A percentile compares a stretch with the other conserved stretches of the same genome.
These are phyloP conservation scores for Rhagoletis zephyria DNA, from an alignment of 1,140 invertebrate species.

Conservation along the genomic window DNA sequence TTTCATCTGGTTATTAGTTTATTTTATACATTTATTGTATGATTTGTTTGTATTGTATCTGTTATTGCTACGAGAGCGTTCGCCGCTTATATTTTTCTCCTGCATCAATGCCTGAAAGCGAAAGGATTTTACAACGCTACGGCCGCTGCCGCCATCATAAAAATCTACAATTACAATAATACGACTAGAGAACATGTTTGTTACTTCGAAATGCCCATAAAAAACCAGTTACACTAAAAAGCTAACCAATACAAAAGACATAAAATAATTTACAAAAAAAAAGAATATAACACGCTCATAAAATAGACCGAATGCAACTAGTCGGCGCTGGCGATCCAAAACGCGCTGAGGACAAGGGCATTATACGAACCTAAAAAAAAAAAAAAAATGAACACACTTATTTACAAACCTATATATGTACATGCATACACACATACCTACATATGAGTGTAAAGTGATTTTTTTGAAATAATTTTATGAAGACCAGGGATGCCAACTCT, in stretches of 20 bases:
- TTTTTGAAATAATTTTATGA: too few species aligned
- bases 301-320: conserved; percentile 23
- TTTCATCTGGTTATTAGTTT: conserved; percentile 45
- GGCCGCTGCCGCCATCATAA: not conserved
- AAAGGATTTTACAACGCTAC: conserved; percentile 55
- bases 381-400: not conserved
- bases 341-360: conserved; percentile 23
- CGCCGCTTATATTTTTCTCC: not conserved
- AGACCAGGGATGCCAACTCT: too few species aligned
- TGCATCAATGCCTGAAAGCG: conserved; percentile 55
- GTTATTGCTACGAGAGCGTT: not conserved
- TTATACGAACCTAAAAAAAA: not conserved
- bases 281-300: not conserved
- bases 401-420: not conserved
- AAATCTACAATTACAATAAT: conserved; percentile 35
- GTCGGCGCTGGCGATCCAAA: not conserved
- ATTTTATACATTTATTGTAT: not conserved
- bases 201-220: conserved; percentile 13
- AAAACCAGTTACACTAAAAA: conserved; percentile 16
- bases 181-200: not conserved
- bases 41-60: not conserved
- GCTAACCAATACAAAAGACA: conserved; percentile 1
- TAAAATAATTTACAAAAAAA: conserved; percentile 43
- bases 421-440: too few species aligned
- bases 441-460: too few species aligned